Evolutionary conservation across 2,888 invertebrate species (phyloP), one percentile per base, ranked within the genome.

Genomic region (Drosophila dives): DNA sequence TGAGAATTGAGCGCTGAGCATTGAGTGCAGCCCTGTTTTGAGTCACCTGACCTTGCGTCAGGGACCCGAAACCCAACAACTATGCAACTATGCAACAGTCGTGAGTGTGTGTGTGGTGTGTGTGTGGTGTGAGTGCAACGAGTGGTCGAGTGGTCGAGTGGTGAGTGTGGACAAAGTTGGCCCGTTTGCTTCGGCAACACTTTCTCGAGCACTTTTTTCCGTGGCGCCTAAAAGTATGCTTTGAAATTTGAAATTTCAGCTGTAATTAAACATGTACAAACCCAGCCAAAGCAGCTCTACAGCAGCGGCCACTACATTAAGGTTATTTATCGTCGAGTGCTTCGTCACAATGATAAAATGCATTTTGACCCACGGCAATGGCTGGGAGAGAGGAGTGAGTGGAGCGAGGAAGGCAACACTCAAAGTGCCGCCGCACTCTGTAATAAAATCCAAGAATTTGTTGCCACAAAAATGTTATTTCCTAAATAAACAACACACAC

Each of bases 391-490:
- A 53, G 51, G 15, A 36, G 23, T 2, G 38, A 29, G 42, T n/a
- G 61, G 51, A 62, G 64, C 50, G 50, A 68, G 69, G 73, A 68
- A 10, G 67, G 50, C 29, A 73, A 81, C 76, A 81, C 76, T 79
- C 75, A 82, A 72, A 60, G 58, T 80, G 83, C 80, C 75, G 69
- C 67, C 77, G 63, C 67, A 77, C 76, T 83, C 78, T 82, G 90
- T 91, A 91, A 90, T 91, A 87, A 90, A 91, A 91, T 89, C 87
- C 79, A 83, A 91, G 87, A 90, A 91, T 91, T 87, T 90, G 90
- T 91, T 89, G 82, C 86, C 86, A 81, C 86, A 87, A 81, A 90
- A 89, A 89, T 87, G 80, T 90, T 86, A 81, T 88, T 86, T 87
- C 90, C 89, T 86, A 89, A 89, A 89, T 74, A 87, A 90, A 89